A percentile compares a stretch with the other conserved stretches of the same genome.
Evolutionary conservation across 2,113 vertebrate species (phyloP).

Genomic region (Vimba vimba): DNA sequence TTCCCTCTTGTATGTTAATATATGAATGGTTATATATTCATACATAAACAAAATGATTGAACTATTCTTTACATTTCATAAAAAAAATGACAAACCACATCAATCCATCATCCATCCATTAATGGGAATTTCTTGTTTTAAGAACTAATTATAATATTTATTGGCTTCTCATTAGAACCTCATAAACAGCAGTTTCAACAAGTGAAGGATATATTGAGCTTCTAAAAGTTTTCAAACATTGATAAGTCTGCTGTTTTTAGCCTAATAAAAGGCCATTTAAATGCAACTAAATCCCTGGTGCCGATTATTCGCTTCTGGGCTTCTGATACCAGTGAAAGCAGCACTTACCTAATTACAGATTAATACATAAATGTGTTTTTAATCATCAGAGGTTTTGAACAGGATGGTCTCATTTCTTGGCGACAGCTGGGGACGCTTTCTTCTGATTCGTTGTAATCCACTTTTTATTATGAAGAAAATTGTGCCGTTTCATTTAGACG

Average conservation of each 20-base stretch:
- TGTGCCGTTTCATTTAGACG: slow-evolving; percentile 85
- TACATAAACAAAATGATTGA: background rate
- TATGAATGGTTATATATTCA: too few relatives aligned
- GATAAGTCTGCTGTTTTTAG: slow-evolving; percentile 1
- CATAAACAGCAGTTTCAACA: slow-evolving; percentile 48
- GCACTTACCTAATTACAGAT: slow-evolving; percentile 72
- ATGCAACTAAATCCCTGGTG: slow-evolving; percentile 9
- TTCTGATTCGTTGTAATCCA: slow-evolving; percentile 98
- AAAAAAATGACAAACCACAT: background rate
- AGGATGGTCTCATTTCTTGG: slow-evolving; percentile 91
- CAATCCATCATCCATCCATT: background rate
- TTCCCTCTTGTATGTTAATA: too few relatives aligned
- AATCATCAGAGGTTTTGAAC: slow-evolving; percentile 82
- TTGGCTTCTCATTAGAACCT: background rate
- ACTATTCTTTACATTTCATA: background rate
- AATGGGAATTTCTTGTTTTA: background rate
- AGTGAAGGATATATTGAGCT: slow-evolving; percentile 49
- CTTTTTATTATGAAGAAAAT: slow-evolving; percentile 99
- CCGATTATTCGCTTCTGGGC: background rate
- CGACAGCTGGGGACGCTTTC: slow-evolving; percentile 97
- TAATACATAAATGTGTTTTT: slow-evolving; percentile 87
- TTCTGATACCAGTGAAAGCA: slow-evolving; percentile 27
- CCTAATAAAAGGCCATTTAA: slow-evolving; percentile 12
- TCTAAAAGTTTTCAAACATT: slow-evolving; percentile 27
- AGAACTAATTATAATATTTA: background rate